These are phyloP conservation scores for Macquaria australasica DNA, from an alignment of 2,113 vertebrate species.

Conservation along the genomic window DNA sequence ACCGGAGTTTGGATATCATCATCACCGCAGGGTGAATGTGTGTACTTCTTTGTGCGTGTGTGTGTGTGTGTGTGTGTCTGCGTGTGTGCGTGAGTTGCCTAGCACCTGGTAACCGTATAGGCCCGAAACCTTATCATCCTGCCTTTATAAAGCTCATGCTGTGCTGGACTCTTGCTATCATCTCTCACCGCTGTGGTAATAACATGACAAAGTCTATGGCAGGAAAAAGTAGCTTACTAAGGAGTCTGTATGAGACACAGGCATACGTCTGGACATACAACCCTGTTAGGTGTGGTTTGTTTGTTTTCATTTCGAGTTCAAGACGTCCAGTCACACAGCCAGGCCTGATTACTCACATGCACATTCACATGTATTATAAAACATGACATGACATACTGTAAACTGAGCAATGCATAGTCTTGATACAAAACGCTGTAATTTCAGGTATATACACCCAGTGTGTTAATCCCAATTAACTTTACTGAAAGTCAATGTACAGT, in stretches of 20 bases:
- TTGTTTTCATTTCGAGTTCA: constrained; percentile 19
- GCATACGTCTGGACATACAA: background rate
- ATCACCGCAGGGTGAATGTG: constrained; percentile 31
- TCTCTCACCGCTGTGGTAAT: constrained; percentile 20
- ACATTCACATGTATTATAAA: background rate
- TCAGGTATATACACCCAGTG: background rate
- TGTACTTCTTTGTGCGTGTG: constrained; percentile 19
- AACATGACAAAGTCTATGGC: background rate
- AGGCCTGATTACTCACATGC: background rate
- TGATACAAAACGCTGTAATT: background rate
- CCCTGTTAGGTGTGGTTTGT: constrained; percentile 26
- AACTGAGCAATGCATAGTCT: background rate
- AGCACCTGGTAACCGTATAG: constrained; percentile 81
- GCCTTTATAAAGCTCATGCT: constrained; percentile 49
- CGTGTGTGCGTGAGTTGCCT: constrained; percentile 64
- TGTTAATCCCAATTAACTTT: background rate
- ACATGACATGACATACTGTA: background rate
- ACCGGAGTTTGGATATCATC: constrained; percentile 45
- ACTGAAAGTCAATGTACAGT: background rate
- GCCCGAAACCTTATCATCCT: constrained; percentile 71
- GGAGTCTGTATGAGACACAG: background rate
- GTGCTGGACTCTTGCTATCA: constrained; percentile 40
- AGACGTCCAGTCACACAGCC: background rate
- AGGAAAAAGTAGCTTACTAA: background rate
- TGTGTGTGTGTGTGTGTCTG: background rate